Evolutionary conservation across 2,888 invertebrate genomes (phyloP), one percentile per base, ranked within the genome.

Genomic region (Clepsis dumicolana): DNA sequence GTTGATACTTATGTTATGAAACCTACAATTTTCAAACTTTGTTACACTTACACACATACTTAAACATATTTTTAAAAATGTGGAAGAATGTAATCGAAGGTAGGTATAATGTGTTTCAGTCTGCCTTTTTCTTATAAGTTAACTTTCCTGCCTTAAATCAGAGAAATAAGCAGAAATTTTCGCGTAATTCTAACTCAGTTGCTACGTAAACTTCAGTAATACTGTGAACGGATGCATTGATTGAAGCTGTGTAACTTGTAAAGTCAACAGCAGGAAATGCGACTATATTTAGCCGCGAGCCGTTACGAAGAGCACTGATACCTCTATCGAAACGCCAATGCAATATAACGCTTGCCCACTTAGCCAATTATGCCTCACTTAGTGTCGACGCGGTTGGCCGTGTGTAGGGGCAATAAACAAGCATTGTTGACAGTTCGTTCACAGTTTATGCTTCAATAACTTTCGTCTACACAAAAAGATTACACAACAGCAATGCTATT

Each of bases 261-360:
- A 21, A 41, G 50, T 50, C 18, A 32, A 21, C 18, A 18, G 29
- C 50, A 52, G 65, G 59, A 59, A 59, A 59, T 21, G 48, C 21
- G 12, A 56, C 56, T 56, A 56, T 38, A 59, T 59, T 25, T 59
- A 41, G 25, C 59, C 25, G 8, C 41, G 7, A 18, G 48, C 48
- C 14, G 18, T 54, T 32, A 32, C 32, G 18, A 10, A 12, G 29
- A 32, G 29, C 54, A 32, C 18, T 54, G 56, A 56, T 56, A 56
- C 56, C 35, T 24, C 41, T 52, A 18, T 38, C n/a, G 18, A 53
- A 27, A 53, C 52, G 29, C 29, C 16, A 21, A n/a, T 35, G 54
- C 44, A 66, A 61, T 61, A 66, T 52, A 44, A 61, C 54, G 54
- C 61, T 44, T 24, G 54, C 18, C 48, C 61, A 61, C 66, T 66